These are phyloP conservation scores for Siderastrea radians DNA, from an alignment of 92 coral and sea anemone genomes.

Conservation along the genomic window DNA sequence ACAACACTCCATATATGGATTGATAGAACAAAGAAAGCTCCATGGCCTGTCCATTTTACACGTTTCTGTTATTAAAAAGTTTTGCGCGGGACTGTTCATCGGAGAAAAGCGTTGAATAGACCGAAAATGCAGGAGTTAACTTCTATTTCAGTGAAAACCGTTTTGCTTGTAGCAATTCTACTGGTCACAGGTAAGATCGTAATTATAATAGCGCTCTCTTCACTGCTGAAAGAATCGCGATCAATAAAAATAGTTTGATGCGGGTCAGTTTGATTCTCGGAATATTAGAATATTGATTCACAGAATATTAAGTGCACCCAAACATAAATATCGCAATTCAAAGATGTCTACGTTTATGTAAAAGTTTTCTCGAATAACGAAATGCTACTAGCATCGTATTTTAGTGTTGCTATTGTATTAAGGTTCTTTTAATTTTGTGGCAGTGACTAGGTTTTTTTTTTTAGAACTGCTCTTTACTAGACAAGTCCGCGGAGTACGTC, in stretches of 20 bases:
- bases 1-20: conserved; percentile 37
- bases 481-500: too few relatives aligned
- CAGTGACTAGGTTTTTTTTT: too few relatives aligned
- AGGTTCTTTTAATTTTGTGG: too few relatives aligned
- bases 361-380: background rate
- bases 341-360: background rate
- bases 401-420: background rate
- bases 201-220: background rate
- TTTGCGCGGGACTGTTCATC: background rate
- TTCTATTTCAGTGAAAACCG: conserved; percentile 43
- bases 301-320: too few relatives aligned
- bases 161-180: conserved; percentile 30
- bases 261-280: too few relatives aligned
- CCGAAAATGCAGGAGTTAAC: conserved; percentile 30
- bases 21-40: conserved; percentile 12
- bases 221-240: background rate
- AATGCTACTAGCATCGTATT: too few relatives aligned
- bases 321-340: too few relatives aligned
- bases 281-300: too few relatives aligned
- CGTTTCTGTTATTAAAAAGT: conserved; percentile 5
- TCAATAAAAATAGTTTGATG: background rate
- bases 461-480: too few relatives aligned
- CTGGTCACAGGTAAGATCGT: conserved; percentile 36
- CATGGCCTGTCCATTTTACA: conserved; percentile 7
- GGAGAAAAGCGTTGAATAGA: background rate